These are phyloP conservation scores for Philaethria dido DNA, from an alignment of 2,888 invertebrate species.

Conservation along the genomic window DNA sequence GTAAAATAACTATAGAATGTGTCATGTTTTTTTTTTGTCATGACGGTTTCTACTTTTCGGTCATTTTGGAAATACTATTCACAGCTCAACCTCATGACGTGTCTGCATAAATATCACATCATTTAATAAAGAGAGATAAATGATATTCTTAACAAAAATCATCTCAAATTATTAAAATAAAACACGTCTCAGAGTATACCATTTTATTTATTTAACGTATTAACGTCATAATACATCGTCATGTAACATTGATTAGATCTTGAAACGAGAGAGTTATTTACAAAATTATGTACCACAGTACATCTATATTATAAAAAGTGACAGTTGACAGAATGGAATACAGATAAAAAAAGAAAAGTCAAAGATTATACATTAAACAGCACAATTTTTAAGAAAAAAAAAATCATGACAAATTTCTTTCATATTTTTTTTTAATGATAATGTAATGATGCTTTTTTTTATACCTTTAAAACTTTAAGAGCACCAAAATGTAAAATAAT, in stretches of 20 bases:
- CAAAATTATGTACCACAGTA: slow-evolving; percentile 49
- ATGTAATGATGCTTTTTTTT: not conserved
- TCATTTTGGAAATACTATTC: no score
- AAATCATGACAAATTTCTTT: not conserved
- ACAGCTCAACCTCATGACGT: no score
- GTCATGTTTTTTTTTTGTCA: no score
- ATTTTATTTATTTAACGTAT: slow-evolving; percentile 67
- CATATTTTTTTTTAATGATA: not conserved
- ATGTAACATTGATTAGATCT: slow-evolving; percentile 54
- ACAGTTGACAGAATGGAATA: slow-evolving; percentile 6
- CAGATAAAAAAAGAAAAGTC: no score
- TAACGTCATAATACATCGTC: slow-evolving; percentile 46
- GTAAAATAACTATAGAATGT: no score
- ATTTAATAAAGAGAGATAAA: no score
- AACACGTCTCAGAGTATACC: slow-evolving; percentile 53
- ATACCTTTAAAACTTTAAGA: slow-evolving; percentile 37
- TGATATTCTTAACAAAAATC: no score
- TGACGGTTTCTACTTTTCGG: no score
- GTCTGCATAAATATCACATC: no score
- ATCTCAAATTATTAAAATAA: slow-evolving; percentile 35
- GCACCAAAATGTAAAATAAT: slow-evolving; percentile 53
- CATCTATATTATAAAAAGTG: slow-evolving; percentile 15
- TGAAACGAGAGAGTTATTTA: slow-evolving; percentile 63
- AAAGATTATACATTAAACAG: not conserved
- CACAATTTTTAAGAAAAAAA: not conserved